A percentile compares a stretch with the other conserved stretches of the same genome.
phyloP scores from a whole-genome alignment of 2,113 vertebrate genomes.

The Bagarius yarrelli region DNA sequence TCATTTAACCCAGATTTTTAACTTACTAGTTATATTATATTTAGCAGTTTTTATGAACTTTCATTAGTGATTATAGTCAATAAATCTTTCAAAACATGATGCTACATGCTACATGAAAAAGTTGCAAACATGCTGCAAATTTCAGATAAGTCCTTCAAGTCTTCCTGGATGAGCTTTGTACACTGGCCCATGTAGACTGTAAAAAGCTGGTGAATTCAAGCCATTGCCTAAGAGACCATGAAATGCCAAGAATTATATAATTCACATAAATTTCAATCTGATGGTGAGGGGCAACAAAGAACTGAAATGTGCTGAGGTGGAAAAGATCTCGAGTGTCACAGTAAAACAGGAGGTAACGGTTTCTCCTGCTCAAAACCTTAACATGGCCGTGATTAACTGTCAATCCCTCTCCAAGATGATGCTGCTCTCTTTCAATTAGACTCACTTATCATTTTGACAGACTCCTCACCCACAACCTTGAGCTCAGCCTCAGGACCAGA shows the following conservation, averaged over 20 bases:
- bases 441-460: slow-evolving; percentile 67
- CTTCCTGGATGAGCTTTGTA: not conserved
- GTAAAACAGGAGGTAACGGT: slow-evolving; percentile 56
- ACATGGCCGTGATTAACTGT: slow-evolving; percentile 74
- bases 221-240: slow-evolving; percentile 53
- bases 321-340: slow-evolving; percentile 43
- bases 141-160: not conserved
- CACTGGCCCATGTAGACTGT: not conserved
- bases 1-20: not conserved
- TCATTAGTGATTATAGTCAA: not conserved
- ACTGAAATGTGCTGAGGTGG: not conserved
- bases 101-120: too few species aligned
- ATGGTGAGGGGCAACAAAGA: slow-evolving; percentile 59
- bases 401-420: slow-evolving; percentile 63
- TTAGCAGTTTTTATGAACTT: not conserved
- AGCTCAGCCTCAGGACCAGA: slow-evolving; percentile 42
- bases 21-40: not conserved
- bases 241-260: slow-evolving; percentile 56
- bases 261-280: slow-evolving; percentile 63
- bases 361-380: slow-evolving; percentile 64
- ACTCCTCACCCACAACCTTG: slow-evolving; percentile 66
- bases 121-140: not conserved
- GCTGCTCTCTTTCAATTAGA: slow-evolving; percentile 62
- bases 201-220: slow-evolving; percentile 10
- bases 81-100: not conserved